phyloP scores from a whole-genome alignment of 2,888 invertebrate species.

The Didymodactylos carnosus region DNA sequence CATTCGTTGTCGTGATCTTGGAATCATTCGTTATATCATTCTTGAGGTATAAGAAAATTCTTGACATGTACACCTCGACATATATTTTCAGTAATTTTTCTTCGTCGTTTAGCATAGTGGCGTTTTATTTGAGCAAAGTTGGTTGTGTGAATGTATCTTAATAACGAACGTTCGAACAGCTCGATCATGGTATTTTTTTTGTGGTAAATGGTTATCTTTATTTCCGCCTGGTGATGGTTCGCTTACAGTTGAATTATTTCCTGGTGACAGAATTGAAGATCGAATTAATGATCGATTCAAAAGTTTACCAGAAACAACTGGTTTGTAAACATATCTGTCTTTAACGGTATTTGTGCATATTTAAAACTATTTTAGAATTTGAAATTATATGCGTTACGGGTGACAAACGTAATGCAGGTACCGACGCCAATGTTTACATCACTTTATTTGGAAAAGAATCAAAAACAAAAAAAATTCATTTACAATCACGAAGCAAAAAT shows the following conservation, averaged over 20 bases:
- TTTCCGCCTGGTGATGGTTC: constrained; percentile 19
- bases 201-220: constrained; percentile 32
- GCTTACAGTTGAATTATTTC: background rate
- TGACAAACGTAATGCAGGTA: constrained; percentile 25
- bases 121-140: constrained; percentile 27
- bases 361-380: constrained; percentile 24
- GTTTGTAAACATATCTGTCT: background rate
- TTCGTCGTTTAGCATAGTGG: constrained; percentile 27
- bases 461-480: constrained; percentile 9
- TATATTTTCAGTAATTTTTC: background rate
- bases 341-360: background rate
- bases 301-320: background rate
- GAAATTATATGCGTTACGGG: constrained; percentile 33
- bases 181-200: constrained; percentile 28
- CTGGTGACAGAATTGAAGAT: background rate
- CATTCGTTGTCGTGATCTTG: constrained; percentile 28
- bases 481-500: background rate
- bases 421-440: constrained; percentile 29
- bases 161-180: constrained; percentile 26
- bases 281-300: background rate
- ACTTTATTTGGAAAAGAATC: constrained; percentile 9
- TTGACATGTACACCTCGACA: background rate
- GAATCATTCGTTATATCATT: constrained; percentile 26
- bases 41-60: constrained; percentile 25
- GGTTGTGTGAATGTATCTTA: constrained; percentile 31